A percentile compares a stretch with the other conserved stretches of the same genome.
phyloP scores from a whole-genome alignment of 2,797 vertebrate species.

The Toxotes lorentzi region DNA sequence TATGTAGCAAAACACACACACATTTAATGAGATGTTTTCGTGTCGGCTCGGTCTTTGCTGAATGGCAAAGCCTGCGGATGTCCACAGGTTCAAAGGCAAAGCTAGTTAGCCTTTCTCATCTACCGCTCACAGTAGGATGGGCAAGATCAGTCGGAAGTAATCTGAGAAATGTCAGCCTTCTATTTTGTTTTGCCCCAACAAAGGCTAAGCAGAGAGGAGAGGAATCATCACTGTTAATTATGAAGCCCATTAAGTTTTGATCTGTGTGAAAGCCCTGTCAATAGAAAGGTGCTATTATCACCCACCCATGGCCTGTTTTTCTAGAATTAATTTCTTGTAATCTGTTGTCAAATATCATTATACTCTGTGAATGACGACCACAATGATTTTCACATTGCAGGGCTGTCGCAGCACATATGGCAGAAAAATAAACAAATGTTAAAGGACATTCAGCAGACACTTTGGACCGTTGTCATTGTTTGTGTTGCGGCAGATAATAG shows the following conservation, averaged over 20 bases:
- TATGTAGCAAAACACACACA: slow-evolving; percentile 28
- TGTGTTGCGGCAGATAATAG: slow-evolving; percentile 64
- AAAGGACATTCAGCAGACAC: slow-evolving; percentile 58
- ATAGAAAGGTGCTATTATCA: slow-evolving; percentile 71
- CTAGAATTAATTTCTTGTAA: slow-evolving; percentile 69
- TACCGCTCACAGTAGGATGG: slow-evolving; percentile 68
- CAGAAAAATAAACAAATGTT: slow-evolving; percentile 66
- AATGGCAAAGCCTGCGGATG: slow-evolving; percentile 50
- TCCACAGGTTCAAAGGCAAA: slow-evolving; percentile 68
- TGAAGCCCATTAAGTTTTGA: slow-evolving; percentile 79
- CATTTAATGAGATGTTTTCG: slow-evolving; percentile 63
- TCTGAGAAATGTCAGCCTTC: slow-evolving; percentile 83
- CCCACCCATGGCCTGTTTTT: slow-evolving; percentile 62
- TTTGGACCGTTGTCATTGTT: slow-evolving; percentile 53
- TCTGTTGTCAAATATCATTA: slow-evolving; percentile 62
- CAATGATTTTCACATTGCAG: slow-evolving; percentile 59
- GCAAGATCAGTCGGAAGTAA: slow-evolving; percentile 80
- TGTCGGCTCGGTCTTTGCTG: slow-evolving; percentile 34
- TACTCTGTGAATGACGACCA: slow-evolving; percentile 65
- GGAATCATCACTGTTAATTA: slow-evolving; percentile 81
- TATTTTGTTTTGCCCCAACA: slow-evolving; percentile 71
- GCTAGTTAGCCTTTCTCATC: slow-evolving; percentile 70
- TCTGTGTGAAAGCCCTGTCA: slow-evolving; percentile 67
- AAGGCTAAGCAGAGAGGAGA: slow-evolving; percentile 68
- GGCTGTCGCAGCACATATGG: slow-evolving; percentile 64